Conservation (phyloP, 2,797 vertebrate species). For the Tokudaia muenninki region DNA sequence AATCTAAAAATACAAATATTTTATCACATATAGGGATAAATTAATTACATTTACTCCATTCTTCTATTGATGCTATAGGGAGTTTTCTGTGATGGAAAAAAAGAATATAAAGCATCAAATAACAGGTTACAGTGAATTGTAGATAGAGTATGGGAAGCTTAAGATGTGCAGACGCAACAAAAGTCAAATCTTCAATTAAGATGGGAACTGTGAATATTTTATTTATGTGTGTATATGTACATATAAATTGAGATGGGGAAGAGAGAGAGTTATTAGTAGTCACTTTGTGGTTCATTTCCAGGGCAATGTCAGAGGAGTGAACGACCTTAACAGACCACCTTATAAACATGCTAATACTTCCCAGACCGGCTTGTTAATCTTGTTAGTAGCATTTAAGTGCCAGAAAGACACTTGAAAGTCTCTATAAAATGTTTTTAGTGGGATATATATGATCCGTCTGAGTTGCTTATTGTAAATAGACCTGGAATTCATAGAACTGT, state of each 20-base stretch:
- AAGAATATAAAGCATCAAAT: neutral
- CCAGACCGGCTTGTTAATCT: conserved; percentile 58
- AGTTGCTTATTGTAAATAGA: conserved; percentile 49
- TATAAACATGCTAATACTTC: conserved; percentile 58
- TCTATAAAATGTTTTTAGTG: conserved; percentile 48
- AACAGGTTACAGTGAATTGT: conserved; percentile 24
- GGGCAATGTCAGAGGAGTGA: neutral
- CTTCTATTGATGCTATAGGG: neutral
- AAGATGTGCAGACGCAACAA: neutral
- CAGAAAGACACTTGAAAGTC: conserved; percentile 36
- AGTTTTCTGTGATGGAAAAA: neutral
- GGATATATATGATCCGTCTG: neutral
- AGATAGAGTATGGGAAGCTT: neutral
- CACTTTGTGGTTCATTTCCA: conserved; percentile 26
- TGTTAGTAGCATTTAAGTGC: conserved; percentile 36
- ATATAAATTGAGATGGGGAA: neutral
- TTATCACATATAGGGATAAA: conserved; percentile 29
- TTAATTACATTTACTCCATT: neutral
- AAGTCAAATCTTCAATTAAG: conserved; percentile 26
- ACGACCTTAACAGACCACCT: conserved; percentile 26
- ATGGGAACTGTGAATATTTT: neutral
- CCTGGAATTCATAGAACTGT: conserved; percentile 45
- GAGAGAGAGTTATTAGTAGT: neutral
- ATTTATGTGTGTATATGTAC: neutral
- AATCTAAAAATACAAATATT: conserved; percentile 1